phyloP scores from a whole-genome alignment of 2,888 invertebrate species.

The Archips crataeganus region DNA sequence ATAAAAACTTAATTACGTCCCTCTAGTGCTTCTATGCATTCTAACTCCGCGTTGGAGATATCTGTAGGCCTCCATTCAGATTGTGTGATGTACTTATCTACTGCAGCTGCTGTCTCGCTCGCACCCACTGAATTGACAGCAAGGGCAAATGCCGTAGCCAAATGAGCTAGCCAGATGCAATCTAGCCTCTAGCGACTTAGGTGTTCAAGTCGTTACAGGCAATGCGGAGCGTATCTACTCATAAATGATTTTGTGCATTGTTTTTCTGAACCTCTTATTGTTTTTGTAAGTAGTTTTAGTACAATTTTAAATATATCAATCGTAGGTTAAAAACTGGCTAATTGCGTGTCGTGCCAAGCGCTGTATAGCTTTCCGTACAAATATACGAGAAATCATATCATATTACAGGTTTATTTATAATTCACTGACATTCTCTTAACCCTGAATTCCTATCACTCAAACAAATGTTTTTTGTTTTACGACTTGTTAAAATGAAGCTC shows the following conservation, averaged over 20 bases:
- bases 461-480: too few relatives aligned
- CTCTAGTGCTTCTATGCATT: conserved; percentile 17
- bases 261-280: too few relatives aligned
- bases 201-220: conserved; percentile 25
- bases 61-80: conserved; percentile 40
- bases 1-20: not conserved
- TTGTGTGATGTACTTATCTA: conserved; percentile 41
- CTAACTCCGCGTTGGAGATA: conserved; percentile 29
- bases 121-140: conserved; percentile 3
- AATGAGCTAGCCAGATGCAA: conserved; percentile 39
- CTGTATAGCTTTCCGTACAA: too few relatives aligned
- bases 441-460: too few relatives aligned
- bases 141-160: conserved; percentile 21
- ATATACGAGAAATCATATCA: too few relatives aligned
- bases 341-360: too few relatives aligned
- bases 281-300: too few relatives aligned
- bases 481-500: too few relatives aligned
- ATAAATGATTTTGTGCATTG: not conserved
- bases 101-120: conserved; percentile 16
- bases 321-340: too few relatives aligned
- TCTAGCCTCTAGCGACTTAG: conserved; percentile 23
- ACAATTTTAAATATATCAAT: too few relatives aligned
- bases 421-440: too few relatives aligned
- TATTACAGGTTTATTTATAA: too few relatives aligned
- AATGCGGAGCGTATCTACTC: conserved; percentile 2